Evolutionary conservation across 1,140 invertebrate genomes (phyloP).

Genomic region (Portunus trituberculatus): DNA sequence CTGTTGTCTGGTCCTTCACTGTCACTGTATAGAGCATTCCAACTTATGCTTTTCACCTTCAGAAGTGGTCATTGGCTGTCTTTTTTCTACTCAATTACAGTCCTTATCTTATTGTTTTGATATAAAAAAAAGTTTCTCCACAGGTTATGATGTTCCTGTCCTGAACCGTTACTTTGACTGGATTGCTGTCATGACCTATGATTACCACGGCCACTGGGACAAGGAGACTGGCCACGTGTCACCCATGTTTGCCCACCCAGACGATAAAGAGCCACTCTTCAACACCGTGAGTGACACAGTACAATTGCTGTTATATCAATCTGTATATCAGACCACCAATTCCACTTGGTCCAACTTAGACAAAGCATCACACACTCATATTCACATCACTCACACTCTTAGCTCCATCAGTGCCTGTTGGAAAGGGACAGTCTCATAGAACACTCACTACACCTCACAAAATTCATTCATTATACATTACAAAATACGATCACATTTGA

Average conservation of each 20-base stretch:
- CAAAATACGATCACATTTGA: no score
- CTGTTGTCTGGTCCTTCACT: no score
- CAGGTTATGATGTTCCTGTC: constrained; percentile 88
- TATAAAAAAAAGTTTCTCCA: neutral
- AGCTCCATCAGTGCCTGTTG: no score
- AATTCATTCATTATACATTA: no score
- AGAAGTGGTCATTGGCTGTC: neutral
- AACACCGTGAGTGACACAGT: constrained; percentile 80
- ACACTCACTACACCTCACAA: no score
- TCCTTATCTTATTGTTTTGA: neutral
- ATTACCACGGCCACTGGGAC: constrained; percentile 86
- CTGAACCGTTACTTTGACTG: constrained; percentile 89
- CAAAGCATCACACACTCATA: no score
- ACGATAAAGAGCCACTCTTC: constrained; percentile 80
- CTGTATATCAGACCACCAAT: no score
- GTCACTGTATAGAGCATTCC: no score
- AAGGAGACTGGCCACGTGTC: constrained; percentile 82
- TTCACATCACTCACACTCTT: no score
- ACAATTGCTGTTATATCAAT: neutral
- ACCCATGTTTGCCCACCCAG: constrained; percentile 80
- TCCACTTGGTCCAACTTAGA: no score
- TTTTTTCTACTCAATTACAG: neutral
- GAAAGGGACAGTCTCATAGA: no score
- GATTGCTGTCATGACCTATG: constrained; percentile 95
- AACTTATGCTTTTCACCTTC: neutral